Percentiles rank a stretch among this genome's conserved stretches.
Evolutionary conservation across 1,140 invertebrate genomes (phyloP).

Genomic region (Drosophila watanabei): DNA sequence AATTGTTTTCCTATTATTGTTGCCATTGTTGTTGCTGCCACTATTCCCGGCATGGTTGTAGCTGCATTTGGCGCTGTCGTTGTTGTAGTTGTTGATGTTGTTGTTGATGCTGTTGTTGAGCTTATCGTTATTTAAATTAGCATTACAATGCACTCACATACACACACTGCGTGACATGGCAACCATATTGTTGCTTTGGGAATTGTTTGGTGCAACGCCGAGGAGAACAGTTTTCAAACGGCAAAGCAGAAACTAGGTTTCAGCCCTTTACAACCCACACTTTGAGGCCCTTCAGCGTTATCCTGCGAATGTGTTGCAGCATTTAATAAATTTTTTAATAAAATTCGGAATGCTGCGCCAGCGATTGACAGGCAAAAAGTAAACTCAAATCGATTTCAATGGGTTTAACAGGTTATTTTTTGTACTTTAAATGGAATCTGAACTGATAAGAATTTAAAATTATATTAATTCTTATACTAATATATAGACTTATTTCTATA

Average conservation of each 20-base stretch:
- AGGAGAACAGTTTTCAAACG: conserved; percentile 16
- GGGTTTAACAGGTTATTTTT: background rate
- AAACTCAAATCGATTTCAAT: background rate
- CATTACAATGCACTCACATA: conserved; percentile 71
- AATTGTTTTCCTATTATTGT: conserved; percentile 83
- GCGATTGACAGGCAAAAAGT: conserved; percentile 47
- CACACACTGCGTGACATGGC: conserved; percentile 22
- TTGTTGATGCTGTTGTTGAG: conserved; percentile 58
- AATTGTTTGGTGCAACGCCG: conserved; percentile 33
- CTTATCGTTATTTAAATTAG: conserved; percentile 83
- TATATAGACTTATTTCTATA: no score
- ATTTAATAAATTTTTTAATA: conserved; percentile 75
- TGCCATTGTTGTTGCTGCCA: conserved; percentile 67
- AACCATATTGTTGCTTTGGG: conserved; percentile 66
- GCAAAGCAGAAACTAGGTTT: conserved; percentile 53
- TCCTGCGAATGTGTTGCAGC: conserved; percentile 24
- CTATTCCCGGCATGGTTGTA: no score
- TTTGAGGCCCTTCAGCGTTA: conserved; percentile 4
- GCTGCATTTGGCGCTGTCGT: conserved; percentile 19
- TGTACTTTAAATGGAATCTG: background rate
- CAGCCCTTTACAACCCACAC: background rate
- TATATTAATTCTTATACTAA: no score
- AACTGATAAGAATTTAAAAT: background rate
- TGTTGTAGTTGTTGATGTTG: conserved; percentile 38
- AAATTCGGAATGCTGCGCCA: conserved; percentile 32